Conservation (phyloP, 2,797 vertebrate species). For the Kryptopterus vitreolus region DNA sequence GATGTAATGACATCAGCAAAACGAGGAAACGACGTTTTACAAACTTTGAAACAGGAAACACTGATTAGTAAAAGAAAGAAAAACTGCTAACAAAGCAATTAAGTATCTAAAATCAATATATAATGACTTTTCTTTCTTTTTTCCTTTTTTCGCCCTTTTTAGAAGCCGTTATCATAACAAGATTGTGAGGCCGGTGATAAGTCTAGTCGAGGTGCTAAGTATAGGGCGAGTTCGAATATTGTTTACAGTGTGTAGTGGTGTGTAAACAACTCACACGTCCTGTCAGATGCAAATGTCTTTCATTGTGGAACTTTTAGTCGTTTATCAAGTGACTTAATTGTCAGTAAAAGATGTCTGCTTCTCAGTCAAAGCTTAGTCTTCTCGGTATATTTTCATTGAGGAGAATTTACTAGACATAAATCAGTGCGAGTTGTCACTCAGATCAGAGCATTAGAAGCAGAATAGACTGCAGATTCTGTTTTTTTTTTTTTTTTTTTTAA, state of each 20-base stretch:
- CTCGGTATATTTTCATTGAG: background rate
- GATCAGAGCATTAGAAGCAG: background rate
- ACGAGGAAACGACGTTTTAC: background rate
- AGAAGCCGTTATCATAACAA: conserved; percentile 28
- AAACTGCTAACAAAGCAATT: background rate
- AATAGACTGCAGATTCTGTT: background rate
- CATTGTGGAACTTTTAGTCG: conserved; percentile 21
- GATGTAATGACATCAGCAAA: background rate
- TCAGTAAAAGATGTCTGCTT: conserved; percentile 8
- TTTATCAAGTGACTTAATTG: conserved; percentile 20
- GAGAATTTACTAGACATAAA: background rate
- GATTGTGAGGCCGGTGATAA: conserved; percentile 12
- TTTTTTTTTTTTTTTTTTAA: no score
- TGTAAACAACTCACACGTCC: conserved; percentile 27
- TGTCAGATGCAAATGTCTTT: conserved; percentile 34
- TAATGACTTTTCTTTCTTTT: background rate
- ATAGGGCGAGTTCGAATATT: background rate
- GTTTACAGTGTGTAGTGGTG: conserved; percentile 11
- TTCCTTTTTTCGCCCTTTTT: background rate
- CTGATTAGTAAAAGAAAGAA: background rate
- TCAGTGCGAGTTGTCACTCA: background rate
- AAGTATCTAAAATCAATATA: conserved; percentile 5
- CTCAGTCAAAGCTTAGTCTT: background rate
- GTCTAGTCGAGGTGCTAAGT: conserved; percentile 18
- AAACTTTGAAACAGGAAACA: conserved; percentile 10